Evolutionary conservation across 2,888 invertebrate genomes (phyloP), one percentile per base, ranked within the genome.

Genomic region (Bruchidius siliquastri): DNA sequence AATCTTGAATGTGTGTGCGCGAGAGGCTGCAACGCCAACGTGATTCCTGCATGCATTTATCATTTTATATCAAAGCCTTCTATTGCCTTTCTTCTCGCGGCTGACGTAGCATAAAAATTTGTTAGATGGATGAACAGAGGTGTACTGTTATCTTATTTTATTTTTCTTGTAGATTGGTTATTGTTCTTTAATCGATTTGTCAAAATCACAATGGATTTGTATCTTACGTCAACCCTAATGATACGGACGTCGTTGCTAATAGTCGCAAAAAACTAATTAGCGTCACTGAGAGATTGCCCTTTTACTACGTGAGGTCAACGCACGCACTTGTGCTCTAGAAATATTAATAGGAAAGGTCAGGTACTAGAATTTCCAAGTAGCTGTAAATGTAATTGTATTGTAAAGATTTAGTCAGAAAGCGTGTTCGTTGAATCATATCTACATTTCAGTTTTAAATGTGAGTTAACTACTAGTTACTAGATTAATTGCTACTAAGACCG

Each of bases 1-100:
- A 82, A 81, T 78, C 79, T 73, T 79, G 78, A 77, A 78, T 77
- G 77, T 74, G 73, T 77, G 68, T 20, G 71, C 21, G 22, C 30
- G 22, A 26, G 71, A 21, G 22, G 30, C 32, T n/a, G 76, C 79
- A 75, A 79, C 79, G 79, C 76, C 79, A 78, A 79, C 79, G 78
- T 78, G 73, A 77, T 76, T 74, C 75, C 21, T 75, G 73, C 76
- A 74, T 72, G 74, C 73, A 75, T 78, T 76, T 75, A 77, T 78
- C 76, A 78, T 77, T 73, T 77, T 73, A 74, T 75, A 77, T 76
- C 72, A 72, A 68, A 71, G 21, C 69, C 71, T 71, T 74, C 75
- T 69, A 22, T 74, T 75, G 69, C 72, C 26, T 49, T 18, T 49
- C 8, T 49, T 49, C 13, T 18, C 49, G 8, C 49, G 49, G 13